These are phyloP conservation scores for Atta colombica DNA, from an alignment of 1,140 invertebrate genomes.

Conservation along the genomic window DNA sequence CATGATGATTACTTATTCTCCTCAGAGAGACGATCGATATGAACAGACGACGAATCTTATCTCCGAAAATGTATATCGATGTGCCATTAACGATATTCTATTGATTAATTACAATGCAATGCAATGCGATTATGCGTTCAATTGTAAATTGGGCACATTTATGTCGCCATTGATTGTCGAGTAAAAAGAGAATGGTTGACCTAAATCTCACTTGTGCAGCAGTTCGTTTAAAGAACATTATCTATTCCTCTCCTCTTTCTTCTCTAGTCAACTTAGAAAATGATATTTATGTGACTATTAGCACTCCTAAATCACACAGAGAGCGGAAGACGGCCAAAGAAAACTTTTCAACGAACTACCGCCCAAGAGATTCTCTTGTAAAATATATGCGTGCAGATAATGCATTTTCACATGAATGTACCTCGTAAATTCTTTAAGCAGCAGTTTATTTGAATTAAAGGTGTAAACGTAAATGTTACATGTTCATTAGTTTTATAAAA, in stretches of 20 bases:
- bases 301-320: conserved; percentile 30
- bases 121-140: conserved; percentile 13
- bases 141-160: conserved; percentile 33
- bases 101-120: conserved; percentile 24
- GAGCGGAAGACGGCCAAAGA: conserved; percentile 4
- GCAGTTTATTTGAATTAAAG: conserved; percentile 19
- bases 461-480: neutral
- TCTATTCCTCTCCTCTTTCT: neutral
- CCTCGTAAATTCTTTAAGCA: neutral
- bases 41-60: neutral
- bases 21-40: conserved; percentile 36
- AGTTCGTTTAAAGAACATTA: conserved; percentile 32
- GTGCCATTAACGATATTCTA: neutral
- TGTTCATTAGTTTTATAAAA: conserved; percentile 5
- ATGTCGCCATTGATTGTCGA: neutral
- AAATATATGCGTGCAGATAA: conserved; percentile 5
- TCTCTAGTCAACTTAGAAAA: conserved; percentile 23
- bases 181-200: conserved; percentile 14
- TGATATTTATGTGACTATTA: conserved; percentile 36
- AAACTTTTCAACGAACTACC: conserved; percentile 44
- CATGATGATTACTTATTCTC: conserved; percentile 53
- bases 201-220: conserved; percentile 21
- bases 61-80: conserved; percentile 29
- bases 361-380: neutral
- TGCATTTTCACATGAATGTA: conserved; percentile 1